Percentiles rank a stretch among this genome's conserved stretches.
These are phyloP conservation scores for Scolopax rusticola DNA, from an alignment of 2,797 vertebrate genomes.

Conservation along the genomic window DNA sequence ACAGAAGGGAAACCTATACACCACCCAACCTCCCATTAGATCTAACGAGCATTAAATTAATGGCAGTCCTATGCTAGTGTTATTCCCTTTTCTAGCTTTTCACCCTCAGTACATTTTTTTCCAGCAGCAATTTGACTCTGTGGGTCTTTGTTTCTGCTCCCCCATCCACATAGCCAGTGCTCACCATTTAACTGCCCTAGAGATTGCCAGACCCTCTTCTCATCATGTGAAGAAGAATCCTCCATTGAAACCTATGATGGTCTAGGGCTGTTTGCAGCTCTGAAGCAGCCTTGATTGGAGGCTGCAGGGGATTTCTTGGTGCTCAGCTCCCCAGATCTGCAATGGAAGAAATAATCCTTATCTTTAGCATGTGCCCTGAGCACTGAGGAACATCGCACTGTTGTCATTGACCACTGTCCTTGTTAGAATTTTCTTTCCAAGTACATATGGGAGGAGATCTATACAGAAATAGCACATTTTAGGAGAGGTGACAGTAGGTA, in stretches of 20 bases:
- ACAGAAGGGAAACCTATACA: background rate
- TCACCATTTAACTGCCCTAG: background rate
- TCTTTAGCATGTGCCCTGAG: background rate
- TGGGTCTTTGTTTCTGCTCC: background rate
- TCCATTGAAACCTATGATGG: background rate
- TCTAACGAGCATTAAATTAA: background rate
- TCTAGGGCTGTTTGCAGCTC: background rate
- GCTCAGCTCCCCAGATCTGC: constrained; percentile 7
- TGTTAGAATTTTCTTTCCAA: background rate
- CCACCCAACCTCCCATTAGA: background rate
- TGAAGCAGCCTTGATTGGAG: background rate
- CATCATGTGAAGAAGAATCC: background rate
- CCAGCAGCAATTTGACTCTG: background rate
- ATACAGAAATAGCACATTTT: background rate
- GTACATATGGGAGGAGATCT: background rate
- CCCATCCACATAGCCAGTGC: background rate
- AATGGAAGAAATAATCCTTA: constrained; percentile 19
- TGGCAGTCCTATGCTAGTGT: background rate
- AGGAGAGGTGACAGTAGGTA: background rate
- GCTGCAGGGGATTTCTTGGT: background rate
- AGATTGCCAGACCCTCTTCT: background rate
- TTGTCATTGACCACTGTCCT: background rate
- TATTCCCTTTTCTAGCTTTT: background rate
- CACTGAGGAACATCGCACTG: background rate
- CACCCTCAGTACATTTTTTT: background rate